These are phyloP conservation scores for Myodes glareolus DNA, from an alignment of 2,113 vertebrate species.

Conservation along the genomic window DNA sequence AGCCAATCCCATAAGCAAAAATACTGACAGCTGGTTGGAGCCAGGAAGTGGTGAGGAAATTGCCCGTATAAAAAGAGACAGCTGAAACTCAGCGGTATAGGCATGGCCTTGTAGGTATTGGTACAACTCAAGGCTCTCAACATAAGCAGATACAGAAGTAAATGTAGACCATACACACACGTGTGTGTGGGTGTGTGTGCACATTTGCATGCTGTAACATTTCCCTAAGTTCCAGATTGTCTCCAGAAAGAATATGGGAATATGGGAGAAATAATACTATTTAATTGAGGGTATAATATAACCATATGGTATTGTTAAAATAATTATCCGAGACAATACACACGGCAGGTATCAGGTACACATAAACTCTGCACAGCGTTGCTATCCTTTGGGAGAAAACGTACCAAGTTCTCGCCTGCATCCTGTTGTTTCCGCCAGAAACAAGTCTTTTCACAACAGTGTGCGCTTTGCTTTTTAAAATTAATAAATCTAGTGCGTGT, in stretches of 20 bases:
- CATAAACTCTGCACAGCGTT: background rate
- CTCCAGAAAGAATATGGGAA: constrained; percentile 1
- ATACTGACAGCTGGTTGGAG: background rate
- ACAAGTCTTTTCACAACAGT: constrained; percentile 31
- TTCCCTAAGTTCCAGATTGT: constrained; percentile 26
- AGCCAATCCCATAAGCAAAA: background rate
- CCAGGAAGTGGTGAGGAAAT: background rate
- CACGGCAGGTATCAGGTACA: background rate
- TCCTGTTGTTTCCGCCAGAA: constrained; percentile 38
- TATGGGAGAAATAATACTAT: background rate
- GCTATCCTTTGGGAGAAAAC: background rate
- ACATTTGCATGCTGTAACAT: background rate
- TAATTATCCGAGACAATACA: constrained; percentile 22
- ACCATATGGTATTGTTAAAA: background rate
- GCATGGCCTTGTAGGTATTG: background rate
- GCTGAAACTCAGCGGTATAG: background rate
- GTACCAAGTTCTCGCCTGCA: background rate
- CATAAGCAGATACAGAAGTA: background rate
- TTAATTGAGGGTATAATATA: background rate
- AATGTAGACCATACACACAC: background rate
- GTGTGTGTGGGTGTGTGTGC: background rate
- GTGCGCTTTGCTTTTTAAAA: constrained; percentile 59
- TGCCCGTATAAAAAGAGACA: background rate
- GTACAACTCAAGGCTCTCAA: background rate
- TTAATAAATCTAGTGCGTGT: constrained; percentile 49